Evolutionary conservation across 2,113 vertebrate species (phyloP).

Genomic region (Bungarus multicinctus): DNA sequence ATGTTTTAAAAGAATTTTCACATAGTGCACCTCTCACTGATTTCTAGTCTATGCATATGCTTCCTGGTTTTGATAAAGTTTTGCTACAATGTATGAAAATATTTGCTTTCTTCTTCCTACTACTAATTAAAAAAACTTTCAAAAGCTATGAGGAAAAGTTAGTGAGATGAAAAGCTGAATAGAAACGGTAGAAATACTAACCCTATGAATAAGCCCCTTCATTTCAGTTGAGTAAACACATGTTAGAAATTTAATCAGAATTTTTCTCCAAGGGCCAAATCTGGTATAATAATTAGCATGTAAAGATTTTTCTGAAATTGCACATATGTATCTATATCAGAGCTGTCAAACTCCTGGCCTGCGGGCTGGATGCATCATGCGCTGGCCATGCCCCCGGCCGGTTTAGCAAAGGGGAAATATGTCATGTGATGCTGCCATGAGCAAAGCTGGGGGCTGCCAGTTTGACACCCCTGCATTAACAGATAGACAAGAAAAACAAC

Average conservation of each 20-base stretch:
- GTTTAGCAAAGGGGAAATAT: too few relatives aligned
- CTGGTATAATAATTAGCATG: not conserved
- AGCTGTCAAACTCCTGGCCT: too few relatives aligned
- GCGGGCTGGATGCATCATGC: too few relatives aligned
- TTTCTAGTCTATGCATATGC: not conserved
- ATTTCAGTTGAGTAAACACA: not conserved
- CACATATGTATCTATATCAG: not conserved
- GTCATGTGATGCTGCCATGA: too few relatives aligned
- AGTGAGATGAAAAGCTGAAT: not conserved
- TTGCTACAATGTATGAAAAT: too few relatives aligned
- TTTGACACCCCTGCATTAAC: too few relatives aligned
- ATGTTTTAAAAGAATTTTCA: not conserved
- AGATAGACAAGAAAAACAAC: not conserved
- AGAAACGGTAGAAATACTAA: not conserved
- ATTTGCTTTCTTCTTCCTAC: not conserved
- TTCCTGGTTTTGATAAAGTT: not conserved
- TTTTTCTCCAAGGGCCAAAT: not conserved
- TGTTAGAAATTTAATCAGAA: not conserved
- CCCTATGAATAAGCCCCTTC: not conserved
- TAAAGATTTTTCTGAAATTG: not conserved
- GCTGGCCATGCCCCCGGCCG: too few relatives aligned
- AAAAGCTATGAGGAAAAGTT: not conserved
- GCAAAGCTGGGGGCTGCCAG: too few relatives aligned
- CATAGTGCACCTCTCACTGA: rapidly evolving
- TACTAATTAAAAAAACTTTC: not conserved